Evolutionary conservation across 2,888 invertebrate species (phyloP).

Genomic region (Microchrysa polita): DNA sequence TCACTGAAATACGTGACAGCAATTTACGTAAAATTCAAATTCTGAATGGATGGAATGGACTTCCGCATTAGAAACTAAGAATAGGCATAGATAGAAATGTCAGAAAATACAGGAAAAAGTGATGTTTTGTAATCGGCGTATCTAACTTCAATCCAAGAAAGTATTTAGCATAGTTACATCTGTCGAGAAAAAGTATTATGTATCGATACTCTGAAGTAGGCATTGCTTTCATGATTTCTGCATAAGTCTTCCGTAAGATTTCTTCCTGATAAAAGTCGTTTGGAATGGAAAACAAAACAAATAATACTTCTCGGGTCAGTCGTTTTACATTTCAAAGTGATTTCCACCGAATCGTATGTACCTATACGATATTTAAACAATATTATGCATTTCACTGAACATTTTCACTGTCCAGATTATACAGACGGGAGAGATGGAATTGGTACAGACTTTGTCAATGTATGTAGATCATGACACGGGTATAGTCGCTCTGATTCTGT

Average conservation of each 20-base stretch:
- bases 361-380: no score
- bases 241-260: conserved; percentile 28
- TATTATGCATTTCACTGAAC: conserved; percentile 12
- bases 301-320: not conserved
- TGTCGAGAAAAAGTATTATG: not conserved
- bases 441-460: not conserved
- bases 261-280: not conserved
- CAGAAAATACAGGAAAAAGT: no score
- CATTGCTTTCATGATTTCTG: not conserved
- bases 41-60: no score
- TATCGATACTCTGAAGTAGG: not conserved
- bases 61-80: no score
- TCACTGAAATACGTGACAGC: no score
- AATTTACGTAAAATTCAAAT: no score
- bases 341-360: conserved; percentile 37
- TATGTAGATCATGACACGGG: not conserved
- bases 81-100: no score
- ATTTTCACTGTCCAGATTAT: not conserved
- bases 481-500: not conserved
- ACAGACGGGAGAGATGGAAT: not conserved
- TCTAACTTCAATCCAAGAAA: not conserved
- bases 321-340: conserved; percentile 30
- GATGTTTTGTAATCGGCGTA: no score
- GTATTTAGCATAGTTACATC: conserved; percentile 20
- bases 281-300: not conserved